Evolutionary conservation across 1,140 invertebrate species (phyloP).

Genomic region (Proctacanthus coquilletti): DNA sequence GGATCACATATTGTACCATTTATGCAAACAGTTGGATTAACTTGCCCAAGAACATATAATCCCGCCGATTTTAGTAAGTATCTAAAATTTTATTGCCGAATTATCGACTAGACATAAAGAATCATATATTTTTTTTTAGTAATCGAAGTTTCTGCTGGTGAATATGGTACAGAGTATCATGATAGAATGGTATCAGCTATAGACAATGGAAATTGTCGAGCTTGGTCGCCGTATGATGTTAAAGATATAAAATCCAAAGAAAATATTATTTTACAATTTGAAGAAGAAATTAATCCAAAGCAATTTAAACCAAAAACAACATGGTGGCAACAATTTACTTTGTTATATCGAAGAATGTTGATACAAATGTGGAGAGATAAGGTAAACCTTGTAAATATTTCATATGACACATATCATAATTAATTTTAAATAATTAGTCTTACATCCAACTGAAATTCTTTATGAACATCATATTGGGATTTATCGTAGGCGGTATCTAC

Average conservation of each 20-base stretch:
- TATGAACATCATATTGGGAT: conserved; percentile 50
- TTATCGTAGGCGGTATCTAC: conserved; percentile 52
- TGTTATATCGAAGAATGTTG: conserved; percentile 48
- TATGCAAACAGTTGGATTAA: conserved; percentile 43
- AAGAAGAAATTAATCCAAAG: conserved; percentile 27
- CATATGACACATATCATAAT: neutral
- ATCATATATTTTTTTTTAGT: conserved; percentile 35
- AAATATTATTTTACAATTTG: conserved; percentile 25
- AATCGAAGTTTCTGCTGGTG: conserved; percentile 58
- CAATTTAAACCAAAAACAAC: conserved; percentile 38
- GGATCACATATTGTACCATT: conserved; percentile 51
- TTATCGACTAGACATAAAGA: neutral
- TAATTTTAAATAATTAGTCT: conserved; percentile 35
- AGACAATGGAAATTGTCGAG: conserved; percentile 40
- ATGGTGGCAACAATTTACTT: conserved; percentile 45
- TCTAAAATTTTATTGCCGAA: neutral
- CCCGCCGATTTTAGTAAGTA: conserved; percentile 66
- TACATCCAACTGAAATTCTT: conserved; percentile 51
- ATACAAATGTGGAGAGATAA: conserved; percentile 54
- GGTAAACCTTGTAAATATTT: conserved; percentile 29
- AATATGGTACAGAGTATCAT: conserved; percentile 47
- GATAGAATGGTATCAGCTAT: conserved; percentile 46
- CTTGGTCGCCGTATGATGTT: conserved; percentile 25
- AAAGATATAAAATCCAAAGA: conserved; percentile 14
- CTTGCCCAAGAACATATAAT: conserved; percentile 62